Evolutionary conservation across 1,140 invertebrate genomes (phyloP).

Genomic region (Penaeus chinensis): DNA sequence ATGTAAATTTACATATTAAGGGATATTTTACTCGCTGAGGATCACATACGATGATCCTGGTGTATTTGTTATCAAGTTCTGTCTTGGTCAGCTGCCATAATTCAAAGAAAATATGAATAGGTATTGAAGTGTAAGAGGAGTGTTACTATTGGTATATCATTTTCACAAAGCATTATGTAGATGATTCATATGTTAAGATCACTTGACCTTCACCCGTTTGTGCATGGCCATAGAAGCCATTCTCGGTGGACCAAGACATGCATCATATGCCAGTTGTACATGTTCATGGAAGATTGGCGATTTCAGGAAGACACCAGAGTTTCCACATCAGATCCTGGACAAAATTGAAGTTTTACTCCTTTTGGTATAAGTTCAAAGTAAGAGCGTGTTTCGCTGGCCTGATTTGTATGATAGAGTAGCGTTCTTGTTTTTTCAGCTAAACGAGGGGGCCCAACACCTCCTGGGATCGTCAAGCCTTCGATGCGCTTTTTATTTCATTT

Average conservation of each 20-base stretch:
- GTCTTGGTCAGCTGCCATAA: conserved; percentile 10
- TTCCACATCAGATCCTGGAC: conserved; percentile 25
- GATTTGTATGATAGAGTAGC: no score
- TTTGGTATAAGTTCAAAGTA: no score
- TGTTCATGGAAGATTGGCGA: conserved; percentile 39
- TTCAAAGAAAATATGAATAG: not conserved
- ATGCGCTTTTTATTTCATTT: conserved; percentile 2
- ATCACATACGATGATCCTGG: not conserved
- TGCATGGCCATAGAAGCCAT: conserved; percentile 45
- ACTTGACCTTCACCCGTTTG: conserved; percentile 49
- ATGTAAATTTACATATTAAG: conserved; percentile 18
- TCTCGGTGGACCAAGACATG: conserved; percentile 54
- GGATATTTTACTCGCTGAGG: not conserved
- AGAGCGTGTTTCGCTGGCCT: no score
- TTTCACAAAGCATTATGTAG: conserved; percentile 48
- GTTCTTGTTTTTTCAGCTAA: no score
- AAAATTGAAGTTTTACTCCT: no score
- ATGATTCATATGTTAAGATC: conserved; percentile 40
- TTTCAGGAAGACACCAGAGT: conserved; percentile 24
- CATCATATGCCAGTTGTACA: conserved; percentile 38
- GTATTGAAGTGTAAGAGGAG: conserved; percentile 10
- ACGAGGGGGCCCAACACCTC: not conserved
- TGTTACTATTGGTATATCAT: conserved; percentile 20
- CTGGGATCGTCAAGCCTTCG: conserved; percentile 41
- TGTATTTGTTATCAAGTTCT: not conserved